phyloP scores from a whole-genome alignment of 2,888 invertebrate species.

The Mimas tiliae region DNA sequence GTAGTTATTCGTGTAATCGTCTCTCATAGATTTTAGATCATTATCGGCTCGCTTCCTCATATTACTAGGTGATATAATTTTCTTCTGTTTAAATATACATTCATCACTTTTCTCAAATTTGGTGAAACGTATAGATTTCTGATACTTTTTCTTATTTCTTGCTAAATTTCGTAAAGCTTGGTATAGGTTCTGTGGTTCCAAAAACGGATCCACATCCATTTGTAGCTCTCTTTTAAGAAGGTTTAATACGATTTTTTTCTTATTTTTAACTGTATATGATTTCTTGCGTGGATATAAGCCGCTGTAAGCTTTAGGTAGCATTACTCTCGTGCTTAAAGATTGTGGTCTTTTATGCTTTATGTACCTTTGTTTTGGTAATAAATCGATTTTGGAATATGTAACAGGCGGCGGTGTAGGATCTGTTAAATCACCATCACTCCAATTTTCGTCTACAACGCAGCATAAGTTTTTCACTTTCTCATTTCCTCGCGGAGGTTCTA shows the following conservation, averaged over 20 bases:
- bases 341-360: neutral
- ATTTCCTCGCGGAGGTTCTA: neutral
- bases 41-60: conserved; percentile 10
- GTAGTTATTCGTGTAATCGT: neutral
- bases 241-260: conserved; percentile 53
- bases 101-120: conserved; percentile 32
- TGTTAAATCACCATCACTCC: neutral
- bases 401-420: neutral
- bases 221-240: conserved; percentile 57
- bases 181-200: conserved; percentile 60
- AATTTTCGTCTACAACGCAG: neutral
- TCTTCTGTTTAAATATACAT: conserved; percentile 50
- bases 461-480: neutral
- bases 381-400: conserved; percentile 3
- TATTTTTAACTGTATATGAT: conserved; percentile 37
- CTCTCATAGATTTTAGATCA: neutral
- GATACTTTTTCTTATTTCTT: conserved; percentile 48
- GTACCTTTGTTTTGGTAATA: neutral
- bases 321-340: neutral
- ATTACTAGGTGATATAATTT: conserved; percentile 42
- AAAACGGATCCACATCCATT: conserved; percentile 41
- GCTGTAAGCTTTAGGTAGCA: conserved; percentile 34
- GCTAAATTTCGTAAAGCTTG: conserved; percentile 64
- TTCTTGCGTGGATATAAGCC: conserved; percentile 28
- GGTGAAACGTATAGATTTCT: conserved; percentile 37